These are phyloP conservation scores for Heliconius hewitsoni DNA, from an alignment of 1,140 invertebrate genomes.

Conservation along the genomic window DNA sequence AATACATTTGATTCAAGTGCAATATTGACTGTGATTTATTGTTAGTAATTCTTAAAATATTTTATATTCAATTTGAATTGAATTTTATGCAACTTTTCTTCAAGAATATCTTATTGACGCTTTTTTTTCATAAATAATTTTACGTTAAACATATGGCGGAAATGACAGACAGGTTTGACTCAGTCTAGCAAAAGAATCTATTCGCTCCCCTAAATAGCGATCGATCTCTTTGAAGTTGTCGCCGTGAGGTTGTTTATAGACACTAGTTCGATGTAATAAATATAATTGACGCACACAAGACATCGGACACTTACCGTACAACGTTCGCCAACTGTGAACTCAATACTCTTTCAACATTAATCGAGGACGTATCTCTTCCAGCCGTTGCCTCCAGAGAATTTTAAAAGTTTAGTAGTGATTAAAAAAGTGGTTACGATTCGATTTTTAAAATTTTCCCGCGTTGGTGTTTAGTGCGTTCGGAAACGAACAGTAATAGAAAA, in stretches of 20 bases:
- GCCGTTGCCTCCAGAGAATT: conserved; percentile 53
- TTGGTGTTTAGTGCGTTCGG: conserved; percentile 53
- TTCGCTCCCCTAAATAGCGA: conserved; percentile 68
- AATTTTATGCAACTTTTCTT: neutral
- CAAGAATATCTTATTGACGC: neutral
- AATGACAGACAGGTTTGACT: conserved; percentile 37
- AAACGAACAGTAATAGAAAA: conserved; percentile 41
- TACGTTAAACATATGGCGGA: conserved; percentile 38
- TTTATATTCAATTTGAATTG: neutral
- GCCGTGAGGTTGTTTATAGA: conserved; percentile 72
- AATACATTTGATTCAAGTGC: conserved; percentile 2
- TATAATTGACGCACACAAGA: conserved; percentile 76
- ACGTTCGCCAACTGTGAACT: conserved; percentile 69
- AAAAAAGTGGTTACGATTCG: conserved; percentile 45
- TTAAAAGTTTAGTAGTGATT: conserved; percentile 35
- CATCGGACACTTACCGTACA: conserved; percentile 61
- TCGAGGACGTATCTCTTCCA: conserved; percentile 69
- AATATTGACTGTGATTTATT: conserved; percentile 2
- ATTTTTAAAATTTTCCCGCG: conserved; percentile 50
- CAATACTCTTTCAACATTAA: conserved; percentile 73
- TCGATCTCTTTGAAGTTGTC: conserved; percentile 76
- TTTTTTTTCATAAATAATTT: conserved; percentile 22
- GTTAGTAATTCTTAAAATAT: neutral
- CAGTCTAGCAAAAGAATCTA: conserved; percentile 42
- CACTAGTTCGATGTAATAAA: conserved; percentile 75